phyloP scores from a whole-genome alignment of 2,113 vertebrate genomes.

The Dicentrarchus labrax region DNA sequence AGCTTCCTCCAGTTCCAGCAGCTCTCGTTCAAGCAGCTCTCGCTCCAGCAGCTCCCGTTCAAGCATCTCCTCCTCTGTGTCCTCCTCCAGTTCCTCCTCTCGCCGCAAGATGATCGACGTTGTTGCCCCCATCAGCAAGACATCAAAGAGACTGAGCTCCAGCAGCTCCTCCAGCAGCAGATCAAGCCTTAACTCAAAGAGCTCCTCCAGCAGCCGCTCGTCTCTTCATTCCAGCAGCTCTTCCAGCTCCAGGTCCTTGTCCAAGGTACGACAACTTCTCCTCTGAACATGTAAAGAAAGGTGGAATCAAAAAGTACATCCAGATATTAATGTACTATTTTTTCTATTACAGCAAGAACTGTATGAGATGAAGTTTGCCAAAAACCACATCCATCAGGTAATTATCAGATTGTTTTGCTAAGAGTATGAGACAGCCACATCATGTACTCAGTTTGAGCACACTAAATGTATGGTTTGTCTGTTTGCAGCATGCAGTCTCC shows the following conservation, averaged over 20 bases:
- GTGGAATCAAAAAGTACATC: background rate
- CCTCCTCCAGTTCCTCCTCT: conserved; percentile 66
- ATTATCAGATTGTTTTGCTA: conserved; percentile 12
- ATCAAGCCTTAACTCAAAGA: conserved; percentile 12
- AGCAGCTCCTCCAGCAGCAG: conserved; percentile 23
- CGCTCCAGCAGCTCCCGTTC: conserved; percentile 66
- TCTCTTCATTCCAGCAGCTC: conserved; percentile 21
- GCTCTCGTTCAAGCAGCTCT: conserved; percentile 47
- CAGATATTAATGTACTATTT: background rate
- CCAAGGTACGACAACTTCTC: conserved; percentile 50
- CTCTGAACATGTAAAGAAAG: background rate
- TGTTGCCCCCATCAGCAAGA: background rate
- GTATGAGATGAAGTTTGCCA: conserved; percentile 64
- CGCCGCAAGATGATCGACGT: background rate
- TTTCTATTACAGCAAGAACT: conserved; percentile 53
- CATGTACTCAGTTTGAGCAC: background rate
- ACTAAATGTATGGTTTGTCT: conserved; percentile 33
- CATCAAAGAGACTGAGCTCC: conserved; percentile 26
- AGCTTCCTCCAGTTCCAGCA: conserved; percentile 68
- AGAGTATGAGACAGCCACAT: background rate
- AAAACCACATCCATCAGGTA: conserved; percentile 79
- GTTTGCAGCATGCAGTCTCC: conserved; percentile 62
- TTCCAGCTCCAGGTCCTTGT: conserved; percentile 43
- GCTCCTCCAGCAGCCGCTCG: conserved; percentile 25
- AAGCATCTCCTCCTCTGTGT: conserved; percentile 24